These are phyloP conservation scores for Barnardius zonarius DNA, from an alignment of 2,113 vertebrate genomes.

Conservation along the genomic window DNA sequence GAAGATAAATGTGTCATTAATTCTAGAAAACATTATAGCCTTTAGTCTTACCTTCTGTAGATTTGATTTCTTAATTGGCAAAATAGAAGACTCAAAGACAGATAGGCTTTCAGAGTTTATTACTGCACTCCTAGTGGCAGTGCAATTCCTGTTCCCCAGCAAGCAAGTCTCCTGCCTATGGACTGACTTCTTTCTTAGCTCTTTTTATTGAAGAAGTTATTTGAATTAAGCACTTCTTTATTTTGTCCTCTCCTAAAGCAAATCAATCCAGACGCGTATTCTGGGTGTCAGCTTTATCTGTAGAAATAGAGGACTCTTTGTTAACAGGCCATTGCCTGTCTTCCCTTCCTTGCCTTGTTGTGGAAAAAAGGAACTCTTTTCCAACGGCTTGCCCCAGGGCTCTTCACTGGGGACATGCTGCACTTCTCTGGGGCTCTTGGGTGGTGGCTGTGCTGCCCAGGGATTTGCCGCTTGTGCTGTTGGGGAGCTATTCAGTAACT, in stretches of 20 bases:
- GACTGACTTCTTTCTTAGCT: background rate
- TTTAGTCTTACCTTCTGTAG: background rate
- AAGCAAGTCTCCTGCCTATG: background rate
- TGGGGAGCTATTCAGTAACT: background rate
- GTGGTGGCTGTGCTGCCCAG: background rate
- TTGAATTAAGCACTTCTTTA: background rate
- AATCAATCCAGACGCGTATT: background rate
- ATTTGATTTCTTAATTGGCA: background rate
- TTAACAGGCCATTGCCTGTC: background rate
- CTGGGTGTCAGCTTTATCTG: background rate
- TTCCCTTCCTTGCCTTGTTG: background rate
- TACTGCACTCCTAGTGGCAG: background rate
- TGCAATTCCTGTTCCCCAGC: background rate
- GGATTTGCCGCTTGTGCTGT: fast-evolving
- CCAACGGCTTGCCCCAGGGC: background rate
- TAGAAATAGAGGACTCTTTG: background rate
- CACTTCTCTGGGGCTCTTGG: background rate
- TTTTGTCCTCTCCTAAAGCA: background rate
- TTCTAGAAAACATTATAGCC: background rate
- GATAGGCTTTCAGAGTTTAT: background rate
- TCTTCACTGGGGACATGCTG: background rate
- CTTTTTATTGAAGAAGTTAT: background rate
- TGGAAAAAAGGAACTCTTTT: background rate
- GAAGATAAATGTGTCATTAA: background rate
- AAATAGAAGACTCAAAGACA: background rate